Base-by-base conservation (phyloP, 2,797 vertebrate species). In the Fistularia commersonii region DNA sequence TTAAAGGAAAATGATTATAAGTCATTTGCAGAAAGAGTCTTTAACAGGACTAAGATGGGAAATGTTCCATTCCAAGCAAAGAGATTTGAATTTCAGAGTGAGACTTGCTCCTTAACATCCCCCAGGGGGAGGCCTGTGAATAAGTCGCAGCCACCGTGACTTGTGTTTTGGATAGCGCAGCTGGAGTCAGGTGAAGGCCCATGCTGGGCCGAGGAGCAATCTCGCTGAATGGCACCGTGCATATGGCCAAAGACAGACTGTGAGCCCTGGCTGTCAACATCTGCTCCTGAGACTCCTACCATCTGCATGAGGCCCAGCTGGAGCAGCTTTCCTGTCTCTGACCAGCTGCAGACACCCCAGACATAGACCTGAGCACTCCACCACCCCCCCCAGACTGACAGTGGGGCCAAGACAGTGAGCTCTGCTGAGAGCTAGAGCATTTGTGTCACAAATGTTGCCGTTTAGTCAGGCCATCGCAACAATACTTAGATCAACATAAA, bases 211-310 rank as follows among this genome's bases (percentile, higher is more conserved):
- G 77, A 75, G 62, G 56, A 71, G 63, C 3, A 39, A 42, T 63
- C 76, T 79, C 58, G 37, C 61, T 58, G 68, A 63, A 71, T 69
- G 72, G 56, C 36, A 43, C 73, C 53, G 64, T 57, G 69, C 57
- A 60, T 84, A 83, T 85, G 80, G 80, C 79, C 76, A 74, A 58
- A 81, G 76, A 84, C 82, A 86, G 80, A 79, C 83, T 76, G 80
- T 62, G 78, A 81, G 79, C 73, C 62, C 77, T 81, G 80, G 70
- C 83, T 84, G 84, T 84, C 88, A 89, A 89, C 89, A 90, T 89
- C 89, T 90, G 89, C 85, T 90, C 82, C 77, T 80, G 79, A 86
- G 79, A 89, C 80, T 36, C 56, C 23, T 41, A 81, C 84, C 88
- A 90, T 89, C 88, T 91, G 90, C 63, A 72, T 34, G 4, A 38